Base-by-base conservation (phyloP, 2,797 vertebrate species). In the Ptychadena robeensis region DNA sequence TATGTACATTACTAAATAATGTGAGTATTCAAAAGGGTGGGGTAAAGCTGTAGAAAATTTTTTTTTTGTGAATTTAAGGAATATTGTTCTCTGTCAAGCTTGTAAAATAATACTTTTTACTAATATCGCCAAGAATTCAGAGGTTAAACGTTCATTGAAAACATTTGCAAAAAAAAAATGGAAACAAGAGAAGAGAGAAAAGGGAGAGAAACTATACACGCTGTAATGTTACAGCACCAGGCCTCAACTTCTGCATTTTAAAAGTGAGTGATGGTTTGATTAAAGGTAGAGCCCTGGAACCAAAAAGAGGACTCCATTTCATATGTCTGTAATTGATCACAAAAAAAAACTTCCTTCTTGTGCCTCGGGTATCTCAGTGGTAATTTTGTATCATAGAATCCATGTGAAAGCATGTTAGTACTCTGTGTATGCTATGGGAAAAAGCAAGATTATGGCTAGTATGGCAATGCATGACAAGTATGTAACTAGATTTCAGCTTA, bases 191-290 rank as follows among this genome's bases (percentile, higher is more conserved):
- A 25, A 73, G 12, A n/a, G 31, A 37, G 8, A 81, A 40, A 30
- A 57, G 37, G 57, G 32, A 61, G 28, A 69, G 38, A 18, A 73
- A 31, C n/a, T 66, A 44, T 27, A 61, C 30, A 44, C 40, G 44
- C 61, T 82, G 81, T 75, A 68, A 22, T 37, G 73, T 31, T 65
- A 69, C n/a, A 34, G 72, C 31, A 4, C 35, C 30, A 28, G 8
- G 35, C 14, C 53, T 70, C 35, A 28, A 65, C 63, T 53, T 32
- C 53, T 40, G 65, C 38, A 38, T 34, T 48, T 70, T 63, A 53
- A 44, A 71, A 37, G 28, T 76, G 65, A 76, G 22, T 67, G 37
- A 82, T 75, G 76, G 72, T 70, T 40, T 82, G 81, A 82, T 82
- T 82, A 82, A 82, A 82, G 73, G 11, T 14, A 30, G 22, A 64